These are phyloP conservation scores for Drepana arcuata DNA, from an alignment of 1,140 invertebrate species.

Conservation along the genomic window DNA sequence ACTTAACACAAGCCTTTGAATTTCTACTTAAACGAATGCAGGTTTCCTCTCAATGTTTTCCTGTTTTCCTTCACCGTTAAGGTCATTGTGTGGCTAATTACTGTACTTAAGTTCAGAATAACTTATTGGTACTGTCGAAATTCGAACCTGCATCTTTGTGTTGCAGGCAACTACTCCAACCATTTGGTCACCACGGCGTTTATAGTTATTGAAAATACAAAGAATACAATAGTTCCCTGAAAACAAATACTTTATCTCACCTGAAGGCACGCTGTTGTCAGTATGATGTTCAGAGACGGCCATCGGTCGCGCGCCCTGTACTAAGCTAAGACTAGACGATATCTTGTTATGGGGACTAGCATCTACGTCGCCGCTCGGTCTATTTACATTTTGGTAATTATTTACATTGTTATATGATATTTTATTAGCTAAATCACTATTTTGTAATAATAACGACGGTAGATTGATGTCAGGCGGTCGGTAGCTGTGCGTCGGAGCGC, in stretches of 20 bases:
- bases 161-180: too few species aligned
- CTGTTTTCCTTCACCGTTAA: too few species aligned
- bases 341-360: conserved; percentile 71
- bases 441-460: conserved; percentile 56
- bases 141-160: too few species aligned
- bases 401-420: conserved; percentile 67
- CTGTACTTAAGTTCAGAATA: too few species aligned
- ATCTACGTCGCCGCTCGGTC: conserved; percentile 55
- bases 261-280: conserved; percentile 56
- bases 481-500: conserved; percentile 55
- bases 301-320: conserved; percentile 56
- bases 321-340: conserved; percentile 70
- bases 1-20: too few species aligned
- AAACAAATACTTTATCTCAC: conserved; percentile 26
- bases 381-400: conserved; percentile 70
- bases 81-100: too few species aligned
- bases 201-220: too few species aligned
- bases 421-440: conserved; percentile 71
- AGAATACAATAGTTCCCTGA: too few species aligned
- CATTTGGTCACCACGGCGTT: too few species aligned
- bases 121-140: too few species aligned
- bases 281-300: conserved; percentile 55
- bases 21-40: too few species aligned
- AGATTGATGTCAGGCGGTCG: conserved; percentile 58
- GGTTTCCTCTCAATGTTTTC: too few species aligned